Conservation (phyloP, 1,140 invertebrate genomes). For the Zaprionus nigranus region DNA sequence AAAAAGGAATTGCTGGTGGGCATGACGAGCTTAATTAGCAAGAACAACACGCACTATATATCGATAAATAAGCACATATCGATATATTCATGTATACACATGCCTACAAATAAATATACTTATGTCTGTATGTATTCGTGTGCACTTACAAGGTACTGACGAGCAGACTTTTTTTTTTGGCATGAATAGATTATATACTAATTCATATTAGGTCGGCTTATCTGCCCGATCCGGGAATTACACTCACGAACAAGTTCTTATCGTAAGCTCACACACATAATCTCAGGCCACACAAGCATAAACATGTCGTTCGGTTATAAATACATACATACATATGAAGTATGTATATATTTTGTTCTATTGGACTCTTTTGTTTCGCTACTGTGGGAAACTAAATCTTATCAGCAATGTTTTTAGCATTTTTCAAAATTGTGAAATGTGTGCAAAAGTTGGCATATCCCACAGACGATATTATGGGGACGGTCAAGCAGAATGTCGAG, state of each 20-base stretch:
- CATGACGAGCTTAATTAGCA: background rate
- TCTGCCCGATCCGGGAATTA: background rate
- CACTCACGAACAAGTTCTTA: background rate
- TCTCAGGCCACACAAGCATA: background rate
- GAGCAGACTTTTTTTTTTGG: background rate
- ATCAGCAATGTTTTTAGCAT: slow-evolving; percentile 25
- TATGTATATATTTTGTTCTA: slow-evolving; percentile 15
- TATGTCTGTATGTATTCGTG: background rate
- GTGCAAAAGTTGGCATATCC: slow-evolving; percentile 35
- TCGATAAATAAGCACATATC: background rate
- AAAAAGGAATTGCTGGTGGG: no score
- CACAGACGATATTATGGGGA: slow-evolving; percentile 7
- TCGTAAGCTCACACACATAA: background rate
- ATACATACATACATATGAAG: background rate
- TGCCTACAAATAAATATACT: background rate
- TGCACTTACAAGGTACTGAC: background rate
- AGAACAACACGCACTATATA: background rate
- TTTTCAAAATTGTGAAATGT: slow-evolving; percentile 2
- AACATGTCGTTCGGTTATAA: background rate
- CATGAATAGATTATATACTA: background rate
- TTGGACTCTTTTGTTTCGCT: slow-evolving; percentile 26
- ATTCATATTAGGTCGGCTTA: background rate
- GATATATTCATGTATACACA: background rate
- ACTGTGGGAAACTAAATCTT: slow-evolving; percentile 47
- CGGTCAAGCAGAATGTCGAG: slow-evolving; percentile 31